Base-by-base conservation (phyloP, 2,113 vertebrate species). In the Scortum barcoo region DNA sequence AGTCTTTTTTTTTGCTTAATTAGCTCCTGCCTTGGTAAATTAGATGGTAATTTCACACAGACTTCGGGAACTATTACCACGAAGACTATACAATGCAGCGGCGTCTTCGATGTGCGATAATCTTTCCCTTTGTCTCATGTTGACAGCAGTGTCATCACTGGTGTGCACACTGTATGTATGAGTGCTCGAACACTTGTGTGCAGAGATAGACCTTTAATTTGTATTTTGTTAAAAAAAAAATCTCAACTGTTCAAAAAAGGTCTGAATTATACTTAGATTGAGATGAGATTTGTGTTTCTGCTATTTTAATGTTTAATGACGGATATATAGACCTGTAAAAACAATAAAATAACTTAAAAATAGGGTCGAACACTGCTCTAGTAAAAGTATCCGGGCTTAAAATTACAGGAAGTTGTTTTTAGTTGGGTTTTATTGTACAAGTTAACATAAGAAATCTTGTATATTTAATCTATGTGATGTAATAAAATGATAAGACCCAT, bases 1-100 rank as follows among this genome's bases (percentile, higher is more conserved):
- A 62, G 62, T 19, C 19, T 74, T 66, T 83, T 84, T 74, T 66
- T 83, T 84, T 77, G 63, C 46, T 70, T 68, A 46, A 78, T 89
- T 85, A 80, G 57, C 54, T 58, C 30, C 72, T 68, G 76, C 28
- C 19, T 74, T 62, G 68, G 60, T 85, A 68, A 80, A 83, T 78
- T n/a, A 68, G 61, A 81, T 81, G 30, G 33, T 69, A 54, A 75
- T 69, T 78, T 81, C 62, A 72, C 67, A 62, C 58, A 70, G 61
- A 79, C n/a, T 61, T 30, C 62, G 7, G 38, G 13, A 36, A 61
- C 51, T 82, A 69, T 76, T n/a, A 33, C 70, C 36, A 22, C 56
- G 30, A 83, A 78, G 56, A 24, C 16, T 24, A 22, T 56, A 30
- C 19, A 20, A 9, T 17, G n/a, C 17, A 30, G 74, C 40, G 10